Evolutionary conservation across 1,140 invertebrate species (phyloP), one percentile per base, ranked within the genome.

Genomic region (Aphidius ervi): DNA sequence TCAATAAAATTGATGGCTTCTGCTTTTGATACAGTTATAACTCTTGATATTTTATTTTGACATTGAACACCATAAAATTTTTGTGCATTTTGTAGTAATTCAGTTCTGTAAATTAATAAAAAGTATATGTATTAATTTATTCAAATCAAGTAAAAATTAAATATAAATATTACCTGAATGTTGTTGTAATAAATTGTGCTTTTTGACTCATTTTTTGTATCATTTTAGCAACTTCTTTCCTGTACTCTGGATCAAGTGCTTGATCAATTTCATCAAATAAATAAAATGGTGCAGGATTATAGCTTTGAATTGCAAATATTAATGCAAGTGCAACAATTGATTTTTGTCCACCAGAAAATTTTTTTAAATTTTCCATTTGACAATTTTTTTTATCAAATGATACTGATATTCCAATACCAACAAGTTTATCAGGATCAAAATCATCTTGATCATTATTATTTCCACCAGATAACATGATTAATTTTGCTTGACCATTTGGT

Each of bases 251-350:
- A 82, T 99, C 97, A 46, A 99, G 79, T 9, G 97, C 92, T 81
- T 96, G 94, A 84, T 98, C 95, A 68, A 99, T 99, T 84, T 99
- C 97, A 82, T 99, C 97, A 82, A 99, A 99, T 9, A 99, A 82
- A 80, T 99, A 99, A 81, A 99, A 99, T 0, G 97, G 97, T 3
- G 97, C 97, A 1, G 97, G 97, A 80, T 99, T 97, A 81, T 97
- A 99, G 79, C 98, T 98, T 84, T 99, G 97, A 74, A 99, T 99
- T 52, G 97, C 95, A 82, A 99, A 99, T 70, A 99, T 99, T 5
- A 99, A 80, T 1, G 94, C 95, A 9, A 99, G 79, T 9, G 97
- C 97, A 1, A 99, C 97, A 0, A 99, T 82, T n/a, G 96, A 98
- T 79, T 99, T 99, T 79, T 99, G 97, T 5, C 97, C 97, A 42